phyloP scores from a whole-genome alignment of 2,113 vertebrate genomes.

The Phocoena sinus region DNA sequence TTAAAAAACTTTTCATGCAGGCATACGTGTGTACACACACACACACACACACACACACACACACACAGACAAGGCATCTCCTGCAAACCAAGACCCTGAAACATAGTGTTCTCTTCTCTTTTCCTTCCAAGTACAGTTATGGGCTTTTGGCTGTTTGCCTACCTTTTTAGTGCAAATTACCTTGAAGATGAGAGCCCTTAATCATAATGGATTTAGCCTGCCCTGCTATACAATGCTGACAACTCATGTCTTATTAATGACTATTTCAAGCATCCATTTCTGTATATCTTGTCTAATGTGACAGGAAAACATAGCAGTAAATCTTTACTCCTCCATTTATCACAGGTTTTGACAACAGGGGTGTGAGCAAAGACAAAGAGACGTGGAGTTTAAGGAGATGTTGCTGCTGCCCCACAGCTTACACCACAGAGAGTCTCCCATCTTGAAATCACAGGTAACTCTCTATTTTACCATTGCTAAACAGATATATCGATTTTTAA shows the following conservation, averaged over 20 bases:
- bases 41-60: background rate
- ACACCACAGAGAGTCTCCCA: fast-evolving
- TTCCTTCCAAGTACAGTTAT: background rate
- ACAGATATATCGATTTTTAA: background rate
- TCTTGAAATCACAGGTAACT: background rate
- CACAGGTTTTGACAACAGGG: background rate
- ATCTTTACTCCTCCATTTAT: conserved; percentile 21
- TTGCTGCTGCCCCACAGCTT: background rate
- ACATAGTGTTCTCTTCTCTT: background rate
- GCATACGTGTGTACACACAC: background rate
- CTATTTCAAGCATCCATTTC: conserved; percentile 15
- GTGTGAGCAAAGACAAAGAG: background rate
- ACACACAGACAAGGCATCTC: background rate
- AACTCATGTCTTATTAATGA: background rate
- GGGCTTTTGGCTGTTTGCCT: background rate
- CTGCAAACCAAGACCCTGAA: background rate
- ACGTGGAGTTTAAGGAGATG: background rate
- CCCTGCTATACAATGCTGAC: background rate
- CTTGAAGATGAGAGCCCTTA: background rate
- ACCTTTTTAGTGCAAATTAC: conserved; percentile 18
- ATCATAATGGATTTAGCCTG: background rate
- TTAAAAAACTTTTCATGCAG: background rate
- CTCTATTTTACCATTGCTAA: background rate
- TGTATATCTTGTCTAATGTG: conserved; percentile 2
- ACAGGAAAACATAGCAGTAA: conserved; percentile 33